These are phyloP conservation scores for Hydriomena furcata DNA, from an alignment of 2,888 invertebrate species.

Conservation along the genomic window DNA sequence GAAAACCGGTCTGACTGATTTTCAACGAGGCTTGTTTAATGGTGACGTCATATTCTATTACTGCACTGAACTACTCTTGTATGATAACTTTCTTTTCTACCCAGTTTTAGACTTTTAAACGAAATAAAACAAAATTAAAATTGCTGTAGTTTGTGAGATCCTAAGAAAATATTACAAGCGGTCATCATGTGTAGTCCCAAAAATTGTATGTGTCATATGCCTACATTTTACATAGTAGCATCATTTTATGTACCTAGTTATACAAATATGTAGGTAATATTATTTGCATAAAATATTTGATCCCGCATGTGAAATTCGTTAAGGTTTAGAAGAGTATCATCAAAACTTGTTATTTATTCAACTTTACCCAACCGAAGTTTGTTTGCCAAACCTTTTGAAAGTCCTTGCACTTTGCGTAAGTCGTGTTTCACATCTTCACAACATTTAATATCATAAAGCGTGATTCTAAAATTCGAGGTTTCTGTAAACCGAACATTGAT, in stretches of 20 bases:
- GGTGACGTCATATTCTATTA: constrained; percentile 37
- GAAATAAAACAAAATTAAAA: too few species aligned
- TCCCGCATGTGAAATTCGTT: too few species aligned
- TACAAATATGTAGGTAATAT: too few species aligned
- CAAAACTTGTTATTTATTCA: not conserved
- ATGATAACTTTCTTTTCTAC: too few species aligned
- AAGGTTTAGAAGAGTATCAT: not conserved
- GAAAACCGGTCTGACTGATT: constrained; percentile 41
- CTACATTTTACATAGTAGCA: too few species aligned
- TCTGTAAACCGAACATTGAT: not conserved
- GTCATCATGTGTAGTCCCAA: too few species aligned
- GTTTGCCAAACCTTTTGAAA: not conserved
- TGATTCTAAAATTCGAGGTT: not conserved
- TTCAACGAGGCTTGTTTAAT: constrained; percentile 33
- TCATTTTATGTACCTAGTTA: too few species aligned
- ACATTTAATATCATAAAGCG: not conserved
- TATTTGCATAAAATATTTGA: too few species aligned
- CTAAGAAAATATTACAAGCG: too few species aligned
- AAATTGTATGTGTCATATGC: too few species aligned
- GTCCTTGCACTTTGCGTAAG: not conserved
- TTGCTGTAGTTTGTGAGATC: too few species aligned
- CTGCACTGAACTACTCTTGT: not conserved
- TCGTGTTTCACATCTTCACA: not conserved
- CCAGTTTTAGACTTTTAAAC: too few species aligned
- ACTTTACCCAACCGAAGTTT: not conserved